A percentile compares a stretch with the other conserved stretches of the same genome.
phyloP scores from a whole-genome alignment of 2,888 invertebrate genomes.

The Acrobasis repandana region DNA sequence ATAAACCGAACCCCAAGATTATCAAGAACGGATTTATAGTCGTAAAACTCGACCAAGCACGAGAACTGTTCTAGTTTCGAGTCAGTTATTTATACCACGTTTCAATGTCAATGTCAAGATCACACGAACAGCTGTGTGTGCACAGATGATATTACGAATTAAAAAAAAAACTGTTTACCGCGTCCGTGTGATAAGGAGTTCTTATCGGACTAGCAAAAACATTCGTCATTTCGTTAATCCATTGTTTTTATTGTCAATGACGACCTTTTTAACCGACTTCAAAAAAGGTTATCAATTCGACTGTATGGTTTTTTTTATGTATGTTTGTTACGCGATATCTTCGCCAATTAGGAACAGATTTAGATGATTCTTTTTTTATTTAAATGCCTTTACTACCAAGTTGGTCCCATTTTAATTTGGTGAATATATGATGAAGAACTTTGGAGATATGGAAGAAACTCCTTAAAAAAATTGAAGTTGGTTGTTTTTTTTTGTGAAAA shows the following conservation, averaged over 20 bases:
- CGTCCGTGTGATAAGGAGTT: slow-evolving; percentile 7
- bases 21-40: neutral
- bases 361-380: no score
- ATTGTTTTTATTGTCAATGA: no score
- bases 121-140: slow-evolving; percentile 25
- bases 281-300: no score
- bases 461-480: no score
- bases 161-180: slow-evolving; percentile 9
- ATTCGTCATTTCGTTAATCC: slow-evolving; percentile 1
- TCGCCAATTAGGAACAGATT: no score
- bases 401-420: no score
- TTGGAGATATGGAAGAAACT: no score
- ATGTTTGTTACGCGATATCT: no score
- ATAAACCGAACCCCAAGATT: neutral
- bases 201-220: slow-evolving; percentile 7
- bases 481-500: no score
- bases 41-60: neutral
- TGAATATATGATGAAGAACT: no score
- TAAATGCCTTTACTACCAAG: no score
- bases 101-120: slow-evolving; percentile 32
- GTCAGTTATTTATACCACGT: slow-evolving; percentile 1
- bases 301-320: no score
- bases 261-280: neutral
- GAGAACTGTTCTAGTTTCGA: slow-evolving; percentile 14
- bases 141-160: slow-evolving; percentile 20